Evolutionary conservation across 2,797 vertebrate species (phyloP), one percentile per base, ranked within the genome.

Genomic region (Zalophus californianus): DNA sequence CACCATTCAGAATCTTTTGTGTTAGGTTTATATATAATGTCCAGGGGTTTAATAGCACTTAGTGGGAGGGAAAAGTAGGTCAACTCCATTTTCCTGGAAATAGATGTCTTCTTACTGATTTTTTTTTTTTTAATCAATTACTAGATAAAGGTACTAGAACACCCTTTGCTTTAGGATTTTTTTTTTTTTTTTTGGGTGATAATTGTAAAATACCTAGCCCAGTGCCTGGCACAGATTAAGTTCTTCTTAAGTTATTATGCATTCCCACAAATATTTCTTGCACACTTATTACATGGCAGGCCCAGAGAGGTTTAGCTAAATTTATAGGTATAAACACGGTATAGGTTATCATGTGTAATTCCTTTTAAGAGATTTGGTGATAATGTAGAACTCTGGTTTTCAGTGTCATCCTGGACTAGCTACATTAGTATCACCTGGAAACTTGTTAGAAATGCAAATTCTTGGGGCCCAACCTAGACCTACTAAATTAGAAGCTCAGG

Each of bases 361-460:
- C 70, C 12, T 93, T 87, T 56, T 88, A 58, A 88, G 93, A 75
- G 7, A 41, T 44, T 82, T 92, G 29, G 7, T 62, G 50, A 50
- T 87, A 27, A 77, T 41, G 7, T 85, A 70, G 62, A 77, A 3
- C 50, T 72, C 4, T 35, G 58, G 11, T 88, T 95, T 84, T 66
- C 83, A 85, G 29, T 90, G 10, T 73, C 12, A 23, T 72, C 7
- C 41, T 93, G 41, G 35, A 52, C 9, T 80, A 41, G 27, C 12
- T 58, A 13, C 32, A 21, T 64, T 38, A 41, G 58, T 21, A 58
- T 73, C 62, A 82, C 50, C 23, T 82, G 66, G 50, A 48, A 66
- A 75, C 50, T 85, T 95, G 23, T 80, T 86, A 80, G 66, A 90
- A 93, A 93, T 82, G 38, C 12, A 90, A 2, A 77, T 48, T 75